Conservation (phyloP, 2,113 vertebrate genomes). For the Thomomys bottae region DNA sequence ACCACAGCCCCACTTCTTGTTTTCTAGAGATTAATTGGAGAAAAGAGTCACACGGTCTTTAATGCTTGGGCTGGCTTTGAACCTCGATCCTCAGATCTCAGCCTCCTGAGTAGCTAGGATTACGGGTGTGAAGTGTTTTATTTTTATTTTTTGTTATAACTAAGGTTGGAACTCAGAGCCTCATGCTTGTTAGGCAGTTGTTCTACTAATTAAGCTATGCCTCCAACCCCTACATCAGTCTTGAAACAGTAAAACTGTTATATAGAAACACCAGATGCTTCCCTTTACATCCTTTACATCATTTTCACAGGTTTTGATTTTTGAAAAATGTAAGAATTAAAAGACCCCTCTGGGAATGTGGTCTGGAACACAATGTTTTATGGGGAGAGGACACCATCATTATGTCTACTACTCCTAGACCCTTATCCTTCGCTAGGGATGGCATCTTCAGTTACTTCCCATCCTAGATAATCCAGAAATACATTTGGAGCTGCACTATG, state of each 20-base stretch:
- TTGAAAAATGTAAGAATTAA: constrained; percentile 13
- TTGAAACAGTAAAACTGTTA: constrained; percentile 4
- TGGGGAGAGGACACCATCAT: neutral
- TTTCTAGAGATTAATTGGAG: too few species aligned
- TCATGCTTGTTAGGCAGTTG: too few species aligned
- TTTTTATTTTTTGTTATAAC: too few species aligned
- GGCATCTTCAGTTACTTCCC: neutral
- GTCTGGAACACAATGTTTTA: neutral
- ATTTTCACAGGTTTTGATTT: neutral
- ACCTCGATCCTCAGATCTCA: too few species aligned
- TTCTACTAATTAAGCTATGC: too few species aligned
- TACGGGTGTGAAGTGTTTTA: too few species aligned
- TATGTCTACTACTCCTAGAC: neutral
- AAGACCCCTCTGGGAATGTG: neutral
- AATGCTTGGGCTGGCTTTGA: too few species aligned
- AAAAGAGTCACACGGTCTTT: too few species aligned
- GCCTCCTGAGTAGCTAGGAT: too few species aligned
- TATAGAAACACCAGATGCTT: neutral
- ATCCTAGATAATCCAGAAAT: neutral
- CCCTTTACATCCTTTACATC: neutral
- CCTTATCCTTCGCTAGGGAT: neutral
- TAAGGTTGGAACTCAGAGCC: too few species aligned
- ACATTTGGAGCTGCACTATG: neutral
- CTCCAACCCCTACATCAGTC: too few species aligned
- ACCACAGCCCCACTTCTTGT: too few species aligned